Base-by-base conservation (phyloP, 2,797 vertebrate species). In the Phylloscopus collybita region DNA sequence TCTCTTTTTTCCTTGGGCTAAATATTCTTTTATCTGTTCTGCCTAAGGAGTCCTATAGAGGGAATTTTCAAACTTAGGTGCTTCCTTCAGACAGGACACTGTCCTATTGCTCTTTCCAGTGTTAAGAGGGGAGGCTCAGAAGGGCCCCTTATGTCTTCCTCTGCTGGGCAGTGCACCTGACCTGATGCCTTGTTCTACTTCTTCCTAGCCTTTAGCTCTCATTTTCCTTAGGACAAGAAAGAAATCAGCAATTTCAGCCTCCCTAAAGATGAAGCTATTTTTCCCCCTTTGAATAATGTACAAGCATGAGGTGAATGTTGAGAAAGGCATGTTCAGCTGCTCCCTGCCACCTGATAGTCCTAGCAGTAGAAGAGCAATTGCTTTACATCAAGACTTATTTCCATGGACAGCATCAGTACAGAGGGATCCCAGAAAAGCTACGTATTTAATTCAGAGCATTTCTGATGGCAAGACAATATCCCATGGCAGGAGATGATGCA, bases 261-360 rank as follows among this genome's bases (percentile, higher is more conserved):
- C 78, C 16, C 88, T 87, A 61, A 84, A 74, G 80, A 79, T 29
- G 66, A 76, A 59, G 90, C 88, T 97, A 95, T 97, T 97, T 97
- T 93, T 49, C 69, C 15, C 74, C 44, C 80, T 93, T 92, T 72
- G 74, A 96, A 94, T 96, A 97, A 97, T 80, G 51, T 88, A 64
- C 76, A 96, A 82, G 92, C 94, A 98, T 95, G 97, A 96, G 87
- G 88, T 96, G 83, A 97, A 93, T 97, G 95, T 95, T 95, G 93
- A 92, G 97, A 97, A 97, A 98, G 96, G 97, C 96, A 98, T 97
- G 96, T 97, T 96, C 98, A 99, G 98, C 98, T 98, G 98, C 97
- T 98, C 95, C 96, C 96, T 97, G 97, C 96, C 97, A 97, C 98
- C 97, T 97, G 97, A 97, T 97, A 96, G 92, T 88, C 51, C 80